phyloP scores from a whole-genome alignment of 2,888 invertebrate genomes.

The Coelogynopora nodosa region DNA sequence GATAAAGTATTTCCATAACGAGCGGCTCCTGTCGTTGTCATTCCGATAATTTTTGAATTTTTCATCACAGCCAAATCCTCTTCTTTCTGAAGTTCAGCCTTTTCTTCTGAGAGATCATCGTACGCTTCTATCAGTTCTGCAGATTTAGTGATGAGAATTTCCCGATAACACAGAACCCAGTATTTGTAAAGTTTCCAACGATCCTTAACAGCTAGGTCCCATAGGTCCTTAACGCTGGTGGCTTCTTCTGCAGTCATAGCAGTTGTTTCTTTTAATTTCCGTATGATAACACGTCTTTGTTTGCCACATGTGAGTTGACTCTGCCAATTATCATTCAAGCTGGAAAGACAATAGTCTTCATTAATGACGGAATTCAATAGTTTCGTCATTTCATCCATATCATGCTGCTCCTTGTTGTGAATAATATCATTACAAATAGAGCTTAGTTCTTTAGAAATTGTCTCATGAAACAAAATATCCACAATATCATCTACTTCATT shows the following conservation, averaged over 20 bases:
- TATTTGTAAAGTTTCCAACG: slow-evolving; percentile 63
- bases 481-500: not conserved
- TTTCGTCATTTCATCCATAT: not conserved
- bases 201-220: slow-evolving; percentile 52
- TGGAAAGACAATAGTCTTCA: too few species aligned
- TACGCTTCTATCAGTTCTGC: slow-evolving; percentile 48
- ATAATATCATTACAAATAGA: slow-evolving; percentile 40
- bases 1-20: slow-evolving; percentile 53
- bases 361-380: too few species aligned
- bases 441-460: not conserved
- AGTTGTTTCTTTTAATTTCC: not conserved
- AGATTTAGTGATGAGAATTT: too few species aligned
- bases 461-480: not conserved
- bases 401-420: not conserved
- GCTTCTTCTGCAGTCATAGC: not conserved
- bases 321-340: too few species aligned
- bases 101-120: slow-evolving; percentile 44
- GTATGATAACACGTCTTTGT: not conserved
- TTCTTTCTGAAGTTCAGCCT: slow-evolving; percentile 48
- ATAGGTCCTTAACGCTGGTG: not conserved
- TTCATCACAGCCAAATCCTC: slow-evolving; percentile 52
- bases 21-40: slow-evolving; percentile 59
- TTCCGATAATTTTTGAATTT: slow-evolving; percentile 53
- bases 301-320: not conserved
- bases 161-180: slow-evolving; percentile 54